A percentile compares a stretch with the other conserved stretches of the same genome.
These are phyloP conservation scores for Drosophila nr. perissopoda DNA, from an alignment of 2,888 invertebrate species.

Conservation along the genomic window DNA sequence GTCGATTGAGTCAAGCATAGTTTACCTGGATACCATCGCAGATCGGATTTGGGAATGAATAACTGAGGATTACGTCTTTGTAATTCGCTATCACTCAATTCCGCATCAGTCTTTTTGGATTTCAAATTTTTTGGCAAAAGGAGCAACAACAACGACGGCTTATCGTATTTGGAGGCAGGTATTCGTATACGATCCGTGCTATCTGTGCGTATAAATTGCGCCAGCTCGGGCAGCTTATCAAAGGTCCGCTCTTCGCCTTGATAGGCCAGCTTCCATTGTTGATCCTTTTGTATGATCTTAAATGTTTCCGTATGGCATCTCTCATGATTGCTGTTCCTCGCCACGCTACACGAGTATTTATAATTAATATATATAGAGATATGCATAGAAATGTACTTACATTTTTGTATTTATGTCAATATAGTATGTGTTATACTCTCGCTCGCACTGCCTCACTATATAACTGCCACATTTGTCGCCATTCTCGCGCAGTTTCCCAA, in stretches of 20 bases:
- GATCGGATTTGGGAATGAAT: slow-evolving; percentile 83
- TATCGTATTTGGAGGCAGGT: slow-evolving; percentile 93
- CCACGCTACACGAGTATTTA: slow-evolving; percentile 35
- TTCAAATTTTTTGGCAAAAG: slow-evolving; percentile 84
- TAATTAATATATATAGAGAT: not conserved
- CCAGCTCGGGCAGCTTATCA: slow-evolving; percentile 80
- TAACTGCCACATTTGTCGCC: slow-evolving; percentile 92
- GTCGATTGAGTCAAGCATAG: not conserved
- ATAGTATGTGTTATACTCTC: slow-evolving; percentile 91
- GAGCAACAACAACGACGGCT: slow-evolving; percentile 82
- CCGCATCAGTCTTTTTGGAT: slow-evolving; percentile 84
- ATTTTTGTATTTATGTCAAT: slow-evolving; percentile 92
- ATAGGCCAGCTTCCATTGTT: slow-evolving; percentile 81
- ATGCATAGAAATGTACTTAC: slow-evolving; percentile 83
- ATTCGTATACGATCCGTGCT: slow-evolving; percentile 86
- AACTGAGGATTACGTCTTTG: slow-evolving; percentile 83
- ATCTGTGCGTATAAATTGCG: slow-evolving; percentile 80
- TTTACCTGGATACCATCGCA: slow-evolving; percentile 84
- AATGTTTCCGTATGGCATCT: slow-evolving; percentile 90
- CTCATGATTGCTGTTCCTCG: slow-evolving; percentile 51
- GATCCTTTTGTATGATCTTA: slow-evolving; percentile 85
- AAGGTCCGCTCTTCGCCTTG: slow-evolving; percentile 71
- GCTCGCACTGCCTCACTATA: slow-evolving; percentile 93
- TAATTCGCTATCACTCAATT: slow-evolving; percentile 82
- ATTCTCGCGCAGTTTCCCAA: slow-evolving; percentile 92